phyloP scores from a whole-genome alignment of 2,888 invertebrate species.

The Mythimna impura region DNA sequence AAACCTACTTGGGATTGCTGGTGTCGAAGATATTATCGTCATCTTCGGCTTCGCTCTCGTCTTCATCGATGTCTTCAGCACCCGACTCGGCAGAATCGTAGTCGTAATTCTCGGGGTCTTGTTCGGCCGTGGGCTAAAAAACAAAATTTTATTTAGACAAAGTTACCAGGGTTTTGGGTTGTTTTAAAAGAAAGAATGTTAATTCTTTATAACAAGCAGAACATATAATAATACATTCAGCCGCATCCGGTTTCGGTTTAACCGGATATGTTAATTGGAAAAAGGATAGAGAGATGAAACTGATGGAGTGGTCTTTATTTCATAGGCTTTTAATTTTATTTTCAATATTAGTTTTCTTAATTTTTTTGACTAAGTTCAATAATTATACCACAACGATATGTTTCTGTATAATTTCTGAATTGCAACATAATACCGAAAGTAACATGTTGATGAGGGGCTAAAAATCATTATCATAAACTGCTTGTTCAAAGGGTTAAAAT shows the following conservation, averaged over 20 bases:
- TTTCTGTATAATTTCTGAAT: too few species aligned
- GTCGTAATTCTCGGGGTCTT: slow-evolving; percentile 93
- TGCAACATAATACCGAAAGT: too few species aligned
- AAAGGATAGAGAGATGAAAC: too few species aligned
- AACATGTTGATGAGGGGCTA: too few species aligned
- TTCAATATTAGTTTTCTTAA: background rate
- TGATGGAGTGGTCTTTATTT: too few species aligned
- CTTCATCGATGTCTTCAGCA: slow-evolving; percentile 94
- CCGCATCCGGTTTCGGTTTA: too few species aligned
- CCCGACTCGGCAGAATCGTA: slow-evolving; percentile 97
- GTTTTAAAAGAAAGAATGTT: background rate
- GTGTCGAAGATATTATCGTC: slow-evolving; percentile 95
- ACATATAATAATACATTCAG: too few species aligned
- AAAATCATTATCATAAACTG: too few species aligned
- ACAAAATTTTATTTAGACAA: background rate
- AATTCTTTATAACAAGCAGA: background rate
- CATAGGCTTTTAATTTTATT: background rate
- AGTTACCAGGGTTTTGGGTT: background rate
- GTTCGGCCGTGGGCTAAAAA: slow-evolving; percentile 89
- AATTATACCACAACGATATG: too few species aligned
- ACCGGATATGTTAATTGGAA: too few species aligned
- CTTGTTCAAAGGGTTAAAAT: too few species aligned
- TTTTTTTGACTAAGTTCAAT: background rate
- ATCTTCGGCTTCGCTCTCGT: slow-evolving; percentile 93
- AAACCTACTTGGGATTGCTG: slow-evolving; percentile 77